A percentile compares a stretch with the other conserved stretches of the same genome.
Conservation (phyloP, 2,113 vertebrate genomes). For the Ameiurus melas region DNA sequence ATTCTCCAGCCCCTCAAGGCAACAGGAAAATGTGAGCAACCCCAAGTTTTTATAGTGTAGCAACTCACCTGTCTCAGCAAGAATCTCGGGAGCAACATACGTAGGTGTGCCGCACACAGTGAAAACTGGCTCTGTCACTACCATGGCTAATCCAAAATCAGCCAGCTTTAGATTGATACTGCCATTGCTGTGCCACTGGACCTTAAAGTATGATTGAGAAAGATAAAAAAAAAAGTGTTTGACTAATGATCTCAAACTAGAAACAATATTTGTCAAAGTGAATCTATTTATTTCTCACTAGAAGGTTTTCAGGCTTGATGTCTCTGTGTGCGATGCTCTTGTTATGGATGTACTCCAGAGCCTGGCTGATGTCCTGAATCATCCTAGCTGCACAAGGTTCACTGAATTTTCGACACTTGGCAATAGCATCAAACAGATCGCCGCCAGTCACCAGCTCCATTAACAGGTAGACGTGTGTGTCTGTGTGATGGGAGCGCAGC, state of each 20-base stretch:
- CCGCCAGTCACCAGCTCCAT: slow-evolving; percentile 91
- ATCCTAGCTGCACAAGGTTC: slow-evolving; percentile 84
- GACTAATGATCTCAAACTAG: background rate
- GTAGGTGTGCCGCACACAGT: slow-evolving; percentile 98
- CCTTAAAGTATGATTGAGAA: slow-evolving; percentile 66
- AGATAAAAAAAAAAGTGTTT: background rate
- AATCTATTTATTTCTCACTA: slow-evolving; percentile 77
- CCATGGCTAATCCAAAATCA: slow-evolving; percentile 96
- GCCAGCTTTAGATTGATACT: slow-evolving; percentile 87
- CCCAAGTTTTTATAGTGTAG: background rate
- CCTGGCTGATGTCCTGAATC: slow-evolving; percentile 86
- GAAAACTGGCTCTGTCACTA: slow-evolving; percentile 90
- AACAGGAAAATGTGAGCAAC: background rate
- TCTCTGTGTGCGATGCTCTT: slow-evolving; percentile 93
- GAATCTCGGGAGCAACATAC: slow-evolving; percentile 96
- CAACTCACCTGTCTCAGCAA: slow-evolving; percentile 87
- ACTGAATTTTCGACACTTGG: slow-evolving; percentile 84
- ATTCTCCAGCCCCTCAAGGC: background rate
- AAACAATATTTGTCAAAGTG: no score
- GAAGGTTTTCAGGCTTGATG: slow-evolving; percentile 94
- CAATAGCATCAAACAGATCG: slow-evolving; percentile 94
- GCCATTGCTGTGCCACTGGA: slow-evolving; percentile 82
- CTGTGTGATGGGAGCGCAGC: slow-evolving; percentile 86
- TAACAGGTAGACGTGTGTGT: slow-evolving; percentile 85
- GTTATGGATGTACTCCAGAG: slow-evolving; percentile 88